Evolutionary conservation across 2,113 vertebrate species (phyloP).

Genomic region (Ammodytes dubius): DNA sequence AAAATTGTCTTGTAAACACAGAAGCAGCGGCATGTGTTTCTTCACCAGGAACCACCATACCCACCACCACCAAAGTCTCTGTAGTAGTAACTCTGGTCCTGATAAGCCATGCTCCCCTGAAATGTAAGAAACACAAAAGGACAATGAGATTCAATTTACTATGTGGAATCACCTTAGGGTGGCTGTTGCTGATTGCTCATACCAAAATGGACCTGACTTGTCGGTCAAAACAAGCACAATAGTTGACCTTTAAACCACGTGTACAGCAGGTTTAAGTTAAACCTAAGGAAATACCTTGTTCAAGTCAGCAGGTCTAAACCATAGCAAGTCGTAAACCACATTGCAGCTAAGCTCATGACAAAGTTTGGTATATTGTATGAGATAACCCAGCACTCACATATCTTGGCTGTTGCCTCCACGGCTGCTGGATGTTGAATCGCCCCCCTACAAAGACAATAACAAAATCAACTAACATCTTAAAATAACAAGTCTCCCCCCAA

Average conservation of each 20-base stretch:
- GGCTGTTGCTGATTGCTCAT: background rate
- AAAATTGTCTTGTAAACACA: background rate
- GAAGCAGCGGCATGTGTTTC: background rate
- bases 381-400: conserved; percentile 67
- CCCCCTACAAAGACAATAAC: conserved; percentile 54
- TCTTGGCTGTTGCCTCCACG: conserved; percentile 69
- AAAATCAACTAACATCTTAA: background rate
- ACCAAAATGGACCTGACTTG: background rate
- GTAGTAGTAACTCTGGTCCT: conserved; percentile 84
- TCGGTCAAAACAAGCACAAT: background rate
- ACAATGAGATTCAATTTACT: background rate
- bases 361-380: background rate
- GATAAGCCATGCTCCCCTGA: conserved; percentile 87
- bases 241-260: no score
- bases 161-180: background rate
- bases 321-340: no score
- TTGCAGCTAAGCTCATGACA: background rate
- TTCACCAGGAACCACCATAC: conserved; percentile 85
- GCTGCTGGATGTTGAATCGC: conserved; percentile 43
- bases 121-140: conserved; percentile 45
- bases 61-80: conserved; percentile 58
- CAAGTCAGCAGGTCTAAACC: background rate
- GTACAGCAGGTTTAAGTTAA: background rate
- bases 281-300: background rate
- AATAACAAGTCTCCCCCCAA: background rate